Base-by-base conservation (phyloP, 1,140 invertebrate genomes). In the Hylaeus anthracinus region DNA sequence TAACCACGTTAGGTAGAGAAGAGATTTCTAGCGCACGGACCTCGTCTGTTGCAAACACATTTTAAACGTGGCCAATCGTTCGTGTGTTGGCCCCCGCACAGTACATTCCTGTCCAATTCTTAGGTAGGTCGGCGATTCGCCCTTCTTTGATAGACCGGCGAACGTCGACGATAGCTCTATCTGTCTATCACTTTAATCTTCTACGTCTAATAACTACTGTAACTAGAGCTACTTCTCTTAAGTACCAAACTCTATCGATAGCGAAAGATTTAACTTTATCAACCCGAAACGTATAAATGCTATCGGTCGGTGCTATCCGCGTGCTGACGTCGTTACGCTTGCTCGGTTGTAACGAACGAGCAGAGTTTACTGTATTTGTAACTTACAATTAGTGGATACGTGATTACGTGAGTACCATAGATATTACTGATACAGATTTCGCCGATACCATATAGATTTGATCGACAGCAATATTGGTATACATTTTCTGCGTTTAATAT, bases 91-190 rank as follows among this genome's bases (percentile, higher is more conserved):
- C 91, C 91, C 91, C 92, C 92, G 90, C 92, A 93, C 92, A 93
- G 91, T 93, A 92, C 88, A 92, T 90, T 93, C 92, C 93, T 93
- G 92, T 93, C 92, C 92, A 93, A 91, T 93, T 92, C 87, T 92
- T 93, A 92, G 91, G 77, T 92, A 92, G 86, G 83, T 89, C 88
- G 86, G 79, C 85, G 86, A 63, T 83, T 88, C 78, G 73, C 70
- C 79, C 41, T 85, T 83, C 81, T 76, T 26, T 60, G 55, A 75
- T 69, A 74, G 82, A 75, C 75, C 79, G 67, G 72, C 82, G 81
- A 87, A 89, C 84, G 87, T 91, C 77, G 90, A 84, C 84, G 81
- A 82, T 91, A 92, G 89, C 86, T 90, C 88, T 91, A 89, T 90
- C 82, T 89, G 86, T 91, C 88, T 91, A 91, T 91, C 88, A 86